phyloP scores from a whole-genome alignment of 2,888 invertebrate species.

The Apotomis turbidana region DNA sequence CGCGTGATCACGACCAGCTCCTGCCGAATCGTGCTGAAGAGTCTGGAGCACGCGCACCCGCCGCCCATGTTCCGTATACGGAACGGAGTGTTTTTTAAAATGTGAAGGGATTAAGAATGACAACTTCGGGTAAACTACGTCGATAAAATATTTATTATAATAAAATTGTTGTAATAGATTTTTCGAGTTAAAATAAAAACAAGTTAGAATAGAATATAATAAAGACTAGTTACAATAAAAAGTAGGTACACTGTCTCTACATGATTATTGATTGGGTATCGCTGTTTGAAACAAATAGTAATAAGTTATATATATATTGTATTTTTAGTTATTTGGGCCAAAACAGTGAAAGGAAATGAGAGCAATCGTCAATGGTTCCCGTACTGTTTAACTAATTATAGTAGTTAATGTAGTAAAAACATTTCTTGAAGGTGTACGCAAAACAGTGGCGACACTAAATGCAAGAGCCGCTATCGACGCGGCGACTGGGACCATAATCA shows the following conservation, averaged over 20 bases:
- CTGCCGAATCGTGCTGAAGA: background rate
- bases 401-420: background rate
- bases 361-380: background rate
- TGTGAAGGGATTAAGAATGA: background rate
- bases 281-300: too few species aligned
- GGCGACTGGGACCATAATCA: constrained; percentile 44
- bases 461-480: constrained; percentile 21
- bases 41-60: constrained; percentile 2
- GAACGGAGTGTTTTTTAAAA: constrained; percentile 3
- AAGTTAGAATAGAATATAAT: too few species aligned
- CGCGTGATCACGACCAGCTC: background rate
- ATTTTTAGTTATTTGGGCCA: constrained; percentile 3
- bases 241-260: too few species aligned
- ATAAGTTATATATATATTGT: background rate
- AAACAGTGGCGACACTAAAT: background rate
- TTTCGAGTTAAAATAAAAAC: too few species aligned
- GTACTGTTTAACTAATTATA: background rate
- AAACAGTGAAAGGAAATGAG: background rate
- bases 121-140: too few species aligned
- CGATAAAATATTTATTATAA: too few species aligned
- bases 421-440: constrained; percentile 13
- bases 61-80: constrained; percentile 12
- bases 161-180: too few species aligned
- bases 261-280: too few species aligned
- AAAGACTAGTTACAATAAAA: too few species aligned